Evolutionary conservation across 1,140 invertebrate species (phyloP), one percentile per base, ranked within the genome.

Genomic region (Melitaea cinxia): DNA sequence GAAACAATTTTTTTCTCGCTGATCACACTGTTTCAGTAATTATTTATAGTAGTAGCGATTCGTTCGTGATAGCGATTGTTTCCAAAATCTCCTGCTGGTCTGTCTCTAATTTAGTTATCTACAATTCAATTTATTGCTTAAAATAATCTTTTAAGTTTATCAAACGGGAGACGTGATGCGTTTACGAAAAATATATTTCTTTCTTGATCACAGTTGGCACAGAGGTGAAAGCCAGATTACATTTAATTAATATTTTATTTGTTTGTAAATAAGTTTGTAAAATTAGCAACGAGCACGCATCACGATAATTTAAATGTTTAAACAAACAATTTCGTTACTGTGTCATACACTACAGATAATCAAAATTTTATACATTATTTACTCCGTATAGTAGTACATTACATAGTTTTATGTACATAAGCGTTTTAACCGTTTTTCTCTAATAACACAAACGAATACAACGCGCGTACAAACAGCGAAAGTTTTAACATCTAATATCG

Each of bases 71-170:
- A n/a, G n/a, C n/a, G n/a, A n/a, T n/a, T n/a, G n/a, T n/a, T n/a
- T n/a, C n/a, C n/a, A n/a, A n/a, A n/a, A n/a, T n/a, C n/a, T n/a
- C n/a, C n/a, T n/a, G 77, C 5, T 72, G 76, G 67, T 70, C 78
- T 79, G 77, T 72, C 83, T 76, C 78, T 55, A 75, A 70, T 72
- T 72, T 52, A 60, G 49, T 60, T 66, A 66, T 60, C 64, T 72
- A 78, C 65, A 68, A 77, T 78, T 74, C 55, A 74, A 65, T 65
- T 83, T 87, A 87, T 85, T 83, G 81, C 81, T 86, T 72, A 64
- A 76, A 77, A 59, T 14, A 47, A 33, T 33, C 26, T 33, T 33
- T 33, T 33, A 42, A 23, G 28, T 57, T 42, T 45, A 42, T 7
- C 39, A 7, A 2, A 28, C 1, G 4, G 26, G 3, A 23, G 45